Base-by-base conservation (phyloP, 1,140 invertebrate genomes). In the Conus ventricosus region DNA sequence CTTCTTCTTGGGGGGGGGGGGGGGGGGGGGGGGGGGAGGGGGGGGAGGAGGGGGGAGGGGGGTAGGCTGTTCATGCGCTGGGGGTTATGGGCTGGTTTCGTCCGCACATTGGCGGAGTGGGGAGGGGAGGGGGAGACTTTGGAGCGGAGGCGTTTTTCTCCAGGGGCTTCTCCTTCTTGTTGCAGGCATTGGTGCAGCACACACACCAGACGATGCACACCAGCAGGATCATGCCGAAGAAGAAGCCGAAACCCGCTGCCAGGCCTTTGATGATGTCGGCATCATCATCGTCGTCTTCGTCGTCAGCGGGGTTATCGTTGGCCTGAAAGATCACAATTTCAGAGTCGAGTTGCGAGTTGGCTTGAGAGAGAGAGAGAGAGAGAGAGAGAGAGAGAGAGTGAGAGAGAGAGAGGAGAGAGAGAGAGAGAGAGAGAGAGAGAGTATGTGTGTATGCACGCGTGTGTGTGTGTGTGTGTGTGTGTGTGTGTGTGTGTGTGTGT, bases 261-360 rank as follows among this genome's bases (percentile, higher is more conserved):
- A 90, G 54, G 4, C 89, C 89, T 78, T 90, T 88, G 39, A 87
- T 78, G 85, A 90, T 90, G n/a, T 87, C 89, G 11, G 67, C 63
- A 13, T 87, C 84, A 25, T 87, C 85, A 15, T 86, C 85, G 67
- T 86, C 67, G 5, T 51, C 67, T 8, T 86, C 78, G 78, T 80
- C 78, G 78, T 80, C n/a, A 23, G 39, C 39, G 39, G 10, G 10
- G 78, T 80, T 51, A 53, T 53, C 82, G n/a, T 83, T 57, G 51
- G 20, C 51, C 51, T 83, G 82, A n/a, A 53, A 57, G 15, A 83
- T 17, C 82, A 83, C n/a, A 23, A 83, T 39, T 39, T 39, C 39
- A 51, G n/a, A 81, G 78, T 51, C 13, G 25, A 25, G 27, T 81
- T 39, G 39, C 39, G 39, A 39, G 39, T 39, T 39, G 39, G 39